Evolutionary conservation across 2,113 vertebrate genomes (phyloP).

Genomic region (Marmota flaviventris): DNA sequence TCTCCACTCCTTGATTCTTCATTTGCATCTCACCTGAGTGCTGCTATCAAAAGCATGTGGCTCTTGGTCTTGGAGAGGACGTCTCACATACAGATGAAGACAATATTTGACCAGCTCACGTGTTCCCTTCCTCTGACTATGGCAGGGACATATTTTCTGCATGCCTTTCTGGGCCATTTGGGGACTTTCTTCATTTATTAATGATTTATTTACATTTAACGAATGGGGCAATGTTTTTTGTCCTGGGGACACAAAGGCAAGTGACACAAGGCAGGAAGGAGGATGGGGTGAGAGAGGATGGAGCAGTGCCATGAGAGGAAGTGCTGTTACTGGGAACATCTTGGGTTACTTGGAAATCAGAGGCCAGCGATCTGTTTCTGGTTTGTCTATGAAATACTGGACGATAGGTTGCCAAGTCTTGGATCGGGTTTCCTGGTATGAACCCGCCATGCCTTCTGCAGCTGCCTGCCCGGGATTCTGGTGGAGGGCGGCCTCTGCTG

Average conservation of each 20-base stretch:
- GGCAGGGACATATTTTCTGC: neutral
- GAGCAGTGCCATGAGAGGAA: neutral
- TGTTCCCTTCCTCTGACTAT: neutral
- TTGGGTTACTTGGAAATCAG: neutral
- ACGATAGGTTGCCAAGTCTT: fast-evolving
- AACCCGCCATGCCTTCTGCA: fast-evolving
- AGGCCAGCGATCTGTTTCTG: neutral
- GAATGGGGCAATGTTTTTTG: neutral
- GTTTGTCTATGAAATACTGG: neutral
- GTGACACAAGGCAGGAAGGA: neutral
- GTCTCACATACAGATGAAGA: fast-evolving
- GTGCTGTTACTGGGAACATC: fast-evolving
- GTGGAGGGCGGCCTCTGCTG: fast-evolving
- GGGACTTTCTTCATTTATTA: neutral
- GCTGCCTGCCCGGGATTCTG: too few species aligned
- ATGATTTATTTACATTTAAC: neutral
- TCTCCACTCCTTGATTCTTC: neutral
- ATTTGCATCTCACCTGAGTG: neutral
- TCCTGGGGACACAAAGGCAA: neutral
- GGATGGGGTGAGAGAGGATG: neutral
- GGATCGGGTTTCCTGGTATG: neutral
- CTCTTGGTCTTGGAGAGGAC: neutral
- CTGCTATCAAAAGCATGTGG: neutral
- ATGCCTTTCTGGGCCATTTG: neutral
- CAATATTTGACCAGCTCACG: too few species aligned